Conservation (phyloP, 2,888 invertebrate genomes). For the Synanthedon andrenaeformis region DNA sequence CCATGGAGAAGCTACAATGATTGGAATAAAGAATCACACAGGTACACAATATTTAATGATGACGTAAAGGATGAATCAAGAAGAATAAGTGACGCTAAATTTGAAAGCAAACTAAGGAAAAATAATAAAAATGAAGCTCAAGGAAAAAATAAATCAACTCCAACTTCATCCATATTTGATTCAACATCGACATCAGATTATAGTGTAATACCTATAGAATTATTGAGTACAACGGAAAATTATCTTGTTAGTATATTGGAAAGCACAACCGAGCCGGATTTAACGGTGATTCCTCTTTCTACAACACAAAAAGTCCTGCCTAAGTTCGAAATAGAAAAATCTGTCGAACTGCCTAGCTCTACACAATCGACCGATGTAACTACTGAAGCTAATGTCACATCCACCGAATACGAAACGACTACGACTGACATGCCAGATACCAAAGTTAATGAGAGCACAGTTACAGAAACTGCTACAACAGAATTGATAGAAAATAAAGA, state of each 20-base stretch:
- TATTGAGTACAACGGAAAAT: slow-evolving; percentile 52
- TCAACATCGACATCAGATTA: slow-evolving; percentile 16
- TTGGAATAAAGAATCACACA: slow-evolving; percentile 43
- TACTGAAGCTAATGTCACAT: slow-evolving; percentile 11
- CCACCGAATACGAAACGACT: slow-evolving; percentile 7
- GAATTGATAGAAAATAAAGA: background rate
- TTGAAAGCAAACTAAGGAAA: background rate
- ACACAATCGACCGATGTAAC: slow-evolving; percentile 22
- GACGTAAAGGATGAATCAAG: slow-evolving; percentile 8
- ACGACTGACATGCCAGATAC: slow-evolving; percentile 7
- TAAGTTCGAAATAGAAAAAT: slow-evolving; percentile 32
- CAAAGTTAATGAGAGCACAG: slow-evolving; percentile 15
- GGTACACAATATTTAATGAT: slow-evolving; percentile 42
- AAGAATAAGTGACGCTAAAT: slow-evolving; percentile 8
- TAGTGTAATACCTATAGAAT: slow-evolving; percentile 54
- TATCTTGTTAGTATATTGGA: slow-evolving; percentile 32
- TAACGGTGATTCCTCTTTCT: slow-evolving; percentile 51
- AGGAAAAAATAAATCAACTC: slow-evolving; percentile 7
- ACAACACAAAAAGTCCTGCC: slow-evolving; percentile 30
- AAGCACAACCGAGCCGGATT: slow-evolving; percentile 44
- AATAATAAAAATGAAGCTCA: slow-evolving; percentile 13
- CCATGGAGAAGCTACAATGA: slow-evolving; percentile 34
- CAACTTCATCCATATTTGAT: slow-evolving; percentile 5
- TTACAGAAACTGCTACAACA: slow-evolving; percentile 9
- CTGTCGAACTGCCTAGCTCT: slow-evolving; percentile 38